Evolutionary conservation across 2,113 vertebrate species (phyloP).

Genomic region (Psophia crepitans): DNA sequence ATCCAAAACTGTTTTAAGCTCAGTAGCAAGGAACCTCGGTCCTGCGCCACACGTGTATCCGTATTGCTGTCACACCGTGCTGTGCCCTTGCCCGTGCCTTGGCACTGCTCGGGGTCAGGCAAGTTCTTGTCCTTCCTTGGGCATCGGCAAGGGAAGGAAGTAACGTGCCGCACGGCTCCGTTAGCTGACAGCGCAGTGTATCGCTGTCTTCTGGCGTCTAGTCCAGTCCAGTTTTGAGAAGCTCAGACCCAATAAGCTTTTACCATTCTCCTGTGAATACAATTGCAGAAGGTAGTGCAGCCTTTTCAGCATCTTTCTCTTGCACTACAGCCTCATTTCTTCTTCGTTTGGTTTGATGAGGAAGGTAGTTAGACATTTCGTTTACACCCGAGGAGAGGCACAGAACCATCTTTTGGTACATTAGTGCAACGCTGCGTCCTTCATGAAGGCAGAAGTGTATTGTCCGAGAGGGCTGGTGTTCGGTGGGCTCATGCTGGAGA

Average conservation of each 20-base stretch:
- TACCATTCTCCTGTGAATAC: not conserved
- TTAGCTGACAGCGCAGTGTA: not conserved
- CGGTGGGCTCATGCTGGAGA: not conserved
- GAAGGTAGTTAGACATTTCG: not conserved
- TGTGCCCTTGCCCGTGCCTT: not conserved
- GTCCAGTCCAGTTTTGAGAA: not conserved
- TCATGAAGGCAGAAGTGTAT: not conserved
- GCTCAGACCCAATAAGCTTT: not conserved
- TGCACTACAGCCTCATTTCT: not conserved
- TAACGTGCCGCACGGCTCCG: rapidly evolving
- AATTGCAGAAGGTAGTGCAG: not conserved
- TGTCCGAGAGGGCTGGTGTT: not conserved
- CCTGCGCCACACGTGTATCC: not conserved
- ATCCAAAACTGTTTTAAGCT: not conserved
- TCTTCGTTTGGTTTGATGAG: not conserved
- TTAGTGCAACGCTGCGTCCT: not conserved
- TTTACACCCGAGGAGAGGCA: not conserved
- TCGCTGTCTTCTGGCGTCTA: not conserved
- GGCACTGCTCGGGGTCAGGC: not conserved
- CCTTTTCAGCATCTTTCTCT: not conserved
- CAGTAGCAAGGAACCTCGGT: not conserved
- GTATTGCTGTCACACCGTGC: rapidly evolving
- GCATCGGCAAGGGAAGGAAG: not conserved
- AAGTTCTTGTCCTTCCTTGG: not conserved
- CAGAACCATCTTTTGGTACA: not conserved